A percentile compares a stretch with the other conserved stretches of the same genome.
phyloP scores from a whole-genome alignment of 2,888 invertebrate genomes.

The Brenthis daphne region DNA sequence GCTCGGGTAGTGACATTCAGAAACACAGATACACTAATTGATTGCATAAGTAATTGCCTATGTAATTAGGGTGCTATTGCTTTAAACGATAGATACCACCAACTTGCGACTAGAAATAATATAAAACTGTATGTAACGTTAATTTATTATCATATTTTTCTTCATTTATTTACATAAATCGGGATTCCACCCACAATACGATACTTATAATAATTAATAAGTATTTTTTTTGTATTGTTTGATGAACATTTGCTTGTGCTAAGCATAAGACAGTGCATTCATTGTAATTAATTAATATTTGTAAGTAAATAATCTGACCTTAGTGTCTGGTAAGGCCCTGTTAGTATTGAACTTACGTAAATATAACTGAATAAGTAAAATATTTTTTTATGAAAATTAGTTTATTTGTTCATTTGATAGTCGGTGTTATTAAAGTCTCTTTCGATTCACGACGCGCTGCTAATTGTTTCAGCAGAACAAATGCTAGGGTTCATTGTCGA shows the following conservation, averaged over 20 bases:
- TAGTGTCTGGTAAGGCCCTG: constrained; percentile 16
- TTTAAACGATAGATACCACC: background rate
- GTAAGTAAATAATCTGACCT: constrained; percentile 33
- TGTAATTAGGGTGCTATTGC: constrained; percentile 5
- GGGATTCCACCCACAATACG: too few species aligned
- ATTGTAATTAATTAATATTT: constrained; percentile 24
- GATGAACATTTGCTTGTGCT: too few species aligned
- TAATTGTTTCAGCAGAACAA: constrained; percentile 78
- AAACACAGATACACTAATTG: constrained; percentile 58
- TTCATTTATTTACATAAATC: background rate
- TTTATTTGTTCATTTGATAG: constrained; percentile 17
- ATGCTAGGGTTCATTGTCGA: constrained; percentile 79
- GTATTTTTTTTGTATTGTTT: too few species aligned
- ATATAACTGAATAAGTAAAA: too few species aligned
- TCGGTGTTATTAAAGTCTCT: constrained; percentile 38
- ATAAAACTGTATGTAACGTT: background rate
- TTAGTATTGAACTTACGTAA: too few species aligned
- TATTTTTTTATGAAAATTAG: too few species aligned
- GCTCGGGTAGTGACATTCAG: constrained; percentile 49
- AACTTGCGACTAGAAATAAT: background rate
- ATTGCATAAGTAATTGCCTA: constrained; percentile 47
- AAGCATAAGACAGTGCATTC: background rate
- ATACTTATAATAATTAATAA: too few species aligned
- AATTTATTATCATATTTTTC: background rate
- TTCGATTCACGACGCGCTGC: constrained; percentile 64